These are phyloP conservation scores for Bolborhynchus lineola DNA, from an alignment of 2,113 vertebrate species.

Conservation along the genomic window DNA sequence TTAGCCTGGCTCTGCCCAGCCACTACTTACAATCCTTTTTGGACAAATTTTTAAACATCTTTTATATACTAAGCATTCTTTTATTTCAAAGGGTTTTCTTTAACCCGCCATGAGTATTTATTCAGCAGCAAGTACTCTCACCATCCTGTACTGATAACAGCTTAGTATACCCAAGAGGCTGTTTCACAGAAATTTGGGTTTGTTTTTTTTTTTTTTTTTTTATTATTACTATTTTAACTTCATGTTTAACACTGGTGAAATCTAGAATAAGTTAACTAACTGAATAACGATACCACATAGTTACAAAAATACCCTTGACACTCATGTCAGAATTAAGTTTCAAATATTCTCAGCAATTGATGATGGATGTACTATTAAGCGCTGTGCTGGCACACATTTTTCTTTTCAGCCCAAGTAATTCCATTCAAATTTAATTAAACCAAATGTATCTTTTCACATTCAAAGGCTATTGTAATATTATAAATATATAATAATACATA, in stretches of 20 bases:
- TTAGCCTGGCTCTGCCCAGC: neutral
- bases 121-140: neutral
- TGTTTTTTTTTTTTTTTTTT: no score
- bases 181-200: neutral
- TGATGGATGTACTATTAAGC: neutral
- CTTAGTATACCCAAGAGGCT: neutral
- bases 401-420: neutral
- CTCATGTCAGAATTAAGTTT: neutral
- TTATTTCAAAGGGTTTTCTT: neutral
- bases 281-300: neutral
- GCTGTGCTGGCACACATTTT: fast-evolving
- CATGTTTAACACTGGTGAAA: neutral
- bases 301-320: neutral
- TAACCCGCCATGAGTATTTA: neutral
- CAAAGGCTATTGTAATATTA: neutral
- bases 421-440: neutral
- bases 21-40: fast-evolving
- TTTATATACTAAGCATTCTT: neutral
- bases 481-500: neutral
- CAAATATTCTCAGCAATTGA: neutral
- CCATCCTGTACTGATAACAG: neutral
- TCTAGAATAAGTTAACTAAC: neutral
- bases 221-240: neutral
- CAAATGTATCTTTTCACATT: neutral
- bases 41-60: neutral